Evolutionary conservation across 2,888 invertebrate genomes (phyloP), one percentile per base, ranked within the genome.

Genomic region (Hydriomena furcata): DNA sequence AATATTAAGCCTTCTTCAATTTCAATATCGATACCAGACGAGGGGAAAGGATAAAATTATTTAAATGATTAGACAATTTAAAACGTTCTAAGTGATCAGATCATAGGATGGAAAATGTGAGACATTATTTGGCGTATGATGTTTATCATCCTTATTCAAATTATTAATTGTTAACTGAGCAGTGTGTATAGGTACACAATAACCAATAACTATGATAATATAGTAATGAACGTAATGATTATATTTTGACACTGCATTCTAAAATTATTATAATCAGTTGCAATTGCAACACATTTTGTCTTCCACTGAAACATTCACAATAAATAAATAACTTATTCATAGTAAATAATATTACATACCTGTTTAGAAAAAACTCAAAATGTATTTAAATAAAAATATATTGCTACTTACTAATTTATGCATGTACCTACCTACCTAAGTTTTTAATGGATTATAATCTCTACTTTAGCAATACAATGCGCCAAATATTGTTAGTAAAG

Each of bases 11-110:
- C 88, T 28, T 88, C 91, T 60, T 91, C 93, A 17, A 92, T 93
- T 53, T 92, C 93, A 12, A 92, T 93, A 68, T 84, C 92, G 52
- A 85, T 93, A 76, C 92, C 93, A 0, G 79, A 91, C 44, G 92
- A 92, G 61, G 92, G 91, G 34, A 92, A 92, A 60, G 92, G 91
- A 63, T 90, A 90, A 82, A 58, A 35, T 34, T 55, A 21, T 54
- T 56, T 55, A 44, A n/a, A 17, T 35, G 47, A 36, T 58, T 71
- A 76, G 69, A 65, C 68, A 70, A 43, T 49, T 38, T 17, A 30
- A 36, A 50, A 52, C 64, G 66, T 76, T 75, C 67, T 68, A 69
- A 67, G 61, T 66, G 70, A 65, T 61, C 48, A 58, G 55, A 58
- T 55, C 7, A 8, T 5, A 51, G 48, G 49, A 60, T 49, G 58